Evolutionary conservation across 1,140 invertebrate species (phyloP).

Genomic region (Portunus trituberculatus): DNA sequence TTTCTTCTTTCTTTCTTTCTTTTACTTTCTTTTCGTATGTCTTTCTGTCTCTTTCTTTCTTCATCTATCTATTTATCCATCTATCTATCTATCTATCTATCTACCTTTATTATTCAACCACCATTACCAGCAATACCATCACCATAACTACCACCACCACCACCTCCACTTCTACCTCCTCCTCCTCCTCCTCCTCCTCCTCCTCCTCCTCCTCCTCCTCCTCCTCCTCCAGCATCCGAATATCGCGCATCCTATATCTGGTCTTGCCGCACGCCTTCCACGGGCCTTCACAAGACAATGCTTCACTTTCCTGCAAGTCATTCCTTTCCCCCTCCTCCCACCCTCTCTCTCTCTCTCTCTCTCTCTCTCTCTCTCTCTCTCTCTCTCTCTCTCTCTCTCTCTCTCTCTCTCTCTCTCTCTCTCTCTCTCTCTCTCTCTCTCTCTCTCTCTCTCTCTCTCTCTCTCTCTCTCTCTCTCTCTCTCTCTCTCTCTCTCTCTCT

Average conservation of each 20-base stretch:
- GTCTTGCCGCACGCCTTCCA: conserved; percentile 22
- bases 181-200: too few species aligned
- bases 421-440: too few species aligned
- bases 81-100: neutral
- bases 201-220: too few species aligned
- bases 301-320: conserved; percentile 60
- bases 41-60: conserved; percentile 22
- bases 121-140: neutral
- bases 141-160: neutral
- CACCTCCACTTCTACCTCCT: too few species aligned
- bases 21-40: neutral
- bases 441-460: too few species aligned
- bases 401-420: too few species aligned
- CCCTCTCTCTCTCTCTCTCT: neutral
- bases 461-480: too few species aligned
- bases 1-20: too few species aligned
- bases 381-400: neutral
- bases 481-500: too few species aligned
- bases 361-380: neutral
- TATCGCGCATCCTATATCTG: conserved; percentile 51
- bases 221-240: too few species aligned
- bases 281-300: conserved; percentile 58
- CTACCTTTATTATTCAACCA: too few species aligned
- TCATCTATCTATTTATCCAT: neutral
- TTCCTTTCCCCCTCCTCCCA: neutral